phyloP scores from a whole-genome alignment of 2,113 vertebrate genomes.

The Phrynosoma platyrhinos region DNA sequence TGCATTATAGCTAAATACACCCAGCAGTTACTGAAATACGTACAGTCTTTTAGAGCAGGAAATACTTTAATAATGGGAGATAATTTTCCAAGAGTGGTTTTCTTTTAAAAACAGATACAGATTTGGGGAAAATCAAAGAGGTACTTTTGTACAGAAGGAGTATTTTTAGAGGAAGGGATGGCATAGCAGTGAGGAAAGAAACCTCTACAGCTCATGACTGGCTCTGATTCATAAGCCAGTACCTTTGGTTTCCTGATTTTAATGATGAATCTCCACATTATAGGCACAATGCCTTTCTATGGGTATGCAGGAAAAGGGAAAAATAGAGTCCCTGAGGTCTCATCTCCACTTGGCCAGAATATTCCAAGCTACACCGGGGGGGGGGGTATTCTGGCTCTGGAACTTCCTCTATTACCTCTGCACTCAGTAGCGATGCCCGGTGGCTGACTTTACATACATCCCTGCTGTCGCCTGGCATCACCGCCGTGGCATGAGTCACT shows the following conservation, averaged over 20 bases:
- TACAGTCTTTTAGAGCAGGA: constrained; percentile 57
- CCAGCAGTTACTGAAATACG: constrained; percentile 61
- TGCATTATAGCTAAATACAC: constrained; percentile 62
- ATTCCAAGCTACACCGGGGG: too few relatives aligned
- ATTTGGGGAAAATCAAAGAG: constrained; percentile 25
- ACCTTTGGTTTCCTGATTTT: neutral
- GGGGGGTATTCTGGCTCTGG: too few relatives aligned
- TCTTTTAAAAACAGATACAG: constrained; percentile 59
- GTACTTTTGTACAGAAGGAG: constrained; percentile 14
- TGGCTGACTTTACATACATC: too few relatives aligned
- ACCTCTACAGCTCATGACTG: neutral
- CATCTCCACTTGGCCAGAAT: too few relatives aligned
- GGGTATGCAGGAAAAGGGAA: neutral
- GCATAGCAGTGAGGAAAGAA: neutral
- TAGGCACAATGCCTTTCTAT: neutral
- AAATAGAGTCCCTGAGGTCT: too few relatives aligned
- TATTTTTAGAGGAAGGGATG: too few relatives aligned
- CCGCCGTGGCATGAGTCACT: too few relatives aligned
- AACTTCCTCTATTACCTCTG: too few relatives aligned
- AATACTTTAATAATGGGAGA: constrained; percentile 65
- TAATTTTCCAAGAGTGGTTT: constrained; percentile 62
- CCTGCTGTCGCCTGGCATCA: too few relatives aligned
- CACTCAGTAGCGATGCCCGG: too few relatives aligned
- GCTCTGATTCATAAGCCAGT: neutral
- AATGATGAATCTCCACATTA: neutral